Base-by-base conservation (phyloP, 2,888 invertebrate genomes). In the Deilephila elpenor region DNA sequence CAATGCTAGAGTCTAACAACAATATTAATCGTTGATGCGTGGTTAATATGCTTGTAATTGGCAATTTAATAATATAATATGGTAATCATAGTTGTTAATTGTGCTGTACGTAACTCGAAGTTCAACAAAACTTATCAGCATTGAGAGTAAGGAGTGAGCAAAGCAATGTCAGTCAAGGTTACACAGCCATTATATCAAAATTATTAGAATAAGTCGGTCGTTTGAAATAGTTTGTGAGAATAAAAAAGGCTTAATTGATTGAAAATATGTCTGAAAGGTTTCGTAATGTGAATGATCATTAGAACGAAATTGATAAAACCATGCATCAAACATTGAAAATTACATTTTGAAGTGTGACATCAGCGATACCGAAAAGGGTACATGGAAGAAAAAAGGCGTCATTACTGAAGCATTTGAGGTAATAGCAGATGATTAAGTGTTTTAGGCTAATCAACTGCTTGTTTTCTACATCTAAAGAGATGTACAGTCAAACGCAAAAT, bases 381-480 rank as follows among this genome's bases (percentile, higher is more conserved):
- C 20, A 37, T 11, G 4, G n/a, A 20, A 60, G 25, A 14, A 4
- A n/a, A 4, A 44, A 44, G 11, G 20, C 37, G 37, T 34, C n/a
- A 37, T 44, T 64, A 4, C 37, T 64, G 37, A 37, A 20, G 64
- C 34, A 37, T 8, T n/a, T 6, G 0, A 62, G 44, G 44, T 44
- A 62, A 44, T 20, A 64, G 37, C 44, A 67, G 51, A 67, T 67
- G 67, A 67, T 37, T 32, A 32, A 71, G 53, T 61, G 53, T 17
- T 56, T 34, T 53, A 37, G 56, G 51, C 29, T 20, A 8, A 62
- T 53, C 61, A 32, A 62, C 62, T 34, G 44, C 53, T 72, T 72
- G 56, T n/a, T 34, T 19, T 3, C 25, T 44, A 64, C 20, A 64
- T 67, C 44, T 51, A 51, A 6, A 51, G 1, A 67, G 25, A 67